Evolutionary conservation across 2,113 vertebrate species (phyloP).

Genomic region (Halichoeres trimaculatus): DNA sequence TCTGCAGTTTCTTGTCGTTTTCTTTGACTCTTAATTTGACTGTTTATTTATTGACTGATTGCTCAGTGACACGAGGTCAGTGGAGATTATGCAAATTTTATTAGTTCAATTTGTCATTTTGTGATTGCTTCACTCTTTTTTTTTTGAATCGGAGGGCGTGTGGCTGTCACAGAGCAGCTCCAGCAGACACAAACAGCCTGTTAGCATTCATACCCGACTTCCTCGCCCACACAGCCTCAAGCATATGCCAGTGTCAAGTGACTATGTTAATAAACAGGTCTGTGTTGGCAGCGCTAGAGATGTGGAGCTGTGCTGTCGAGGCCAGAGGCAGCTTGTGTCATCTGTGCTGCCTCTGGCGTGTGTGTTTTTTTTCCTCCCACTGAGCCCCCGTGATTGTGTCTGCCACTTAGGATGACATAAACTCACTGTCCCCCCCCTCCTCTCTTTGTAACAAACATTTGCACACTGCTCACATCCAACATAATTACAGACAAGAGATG

Average conservation of each 20-base stretch:
- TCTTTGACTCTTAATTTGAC: background rate
- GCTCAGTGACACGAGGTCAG: background rate
- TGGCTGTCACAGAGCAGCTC: conserved; percentile 9
- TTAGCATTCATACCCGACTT: conserved; percentile 31
- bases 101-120: conserved; percentile 18
- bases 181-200: conserved; percentile 26
- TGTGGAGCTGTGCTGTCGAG: conserved; percentile 4
- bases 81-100: conserved; percentile 24
- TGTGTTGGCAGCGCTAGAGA: conserved; percentile 40
- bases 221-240: conserved; percentile 44
- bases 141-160: background rate
- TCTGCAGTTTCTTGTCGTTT: background rate
- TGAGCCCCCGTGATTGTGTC: background rate
- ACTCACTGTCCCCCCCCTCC: background rate
- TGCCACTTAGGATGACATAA: conserved; percentile 22
- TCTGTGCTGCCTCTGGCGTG: conserved; percentile 1
- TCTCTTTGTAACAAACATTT: background rate
- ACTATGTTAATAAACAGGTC: conserved; percentile 56
- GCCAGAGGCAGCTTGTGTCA: conserved; percentile 31
- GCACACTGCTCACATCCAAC: conserved; percentile 15
- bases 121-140: background rate
- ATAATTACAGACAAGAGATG: conserved; percentile 17
- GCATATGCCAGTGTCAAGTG: conserved; percentile 53
- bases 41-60: conserved; percentile 52
- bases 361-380: conserved; percentile 1